Evolutionary conservation across 2,888 invertebrate genomes (phyloP), one percentile per base, ranked within the genome.

Genomic region (Idaea dimidiata): DNA sequence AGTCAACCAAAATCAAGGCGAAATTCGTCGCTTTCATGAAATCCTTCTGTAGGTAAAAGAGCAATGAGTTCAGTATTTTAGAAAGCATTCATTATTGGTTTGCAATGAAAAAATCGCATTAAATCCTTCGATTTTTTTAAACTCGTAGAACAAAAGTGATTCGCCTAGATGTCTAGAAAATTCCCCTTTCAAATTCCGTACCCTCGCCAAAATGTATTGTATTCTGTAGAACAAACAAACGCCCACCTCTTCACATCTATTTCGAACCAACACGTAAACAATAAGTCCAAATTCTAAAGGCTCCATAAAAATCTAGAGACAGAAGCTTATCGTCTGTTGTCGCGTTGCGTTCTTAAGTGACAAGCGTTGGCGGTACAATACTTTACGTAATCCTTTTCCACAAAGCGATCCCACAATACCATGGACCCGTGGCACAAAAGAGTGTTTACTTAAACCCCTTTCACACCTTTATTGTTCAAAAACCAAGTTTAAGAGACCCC

Each of bases 371-470:
- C 76, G 81, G 80, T 77, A 87, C 85, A 85, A 83, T 87, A 79
- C 86, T 79, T 43, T 66, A 80, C 81, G 82, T 89, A 90, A 90
- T 90, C 89, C 89, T 88, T 90, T 90, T 89, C 87, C 86, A 82
- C 84, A 84, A 87, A 85, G 83, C 85, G 82, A 79, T 81, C 80
- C 81, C 83, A 87, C 85, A 86, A 84, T 86, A 78, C 83, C 77
- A 76, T 79, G 84, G 81, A 81, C 81, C 78, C 79, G 77, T 83
- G 82, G 79, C 82, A 90, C 88, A 89, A 89, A 88, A 87, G 90
- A 88, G 86, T 89, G 89, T 90, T 90, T 90, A 89, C 88, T 86
- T 88, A 88, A 89, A 90, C 89, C 90, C 90, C 90, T 90, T 90
- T 89, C 89, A 87, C 90, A 89, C 90, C 86, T 89, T 88, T 73